Base-by-base conservation (phyloP, 92 coral and sea anemone species). In the Parazoanthus swiftii region DNA sequence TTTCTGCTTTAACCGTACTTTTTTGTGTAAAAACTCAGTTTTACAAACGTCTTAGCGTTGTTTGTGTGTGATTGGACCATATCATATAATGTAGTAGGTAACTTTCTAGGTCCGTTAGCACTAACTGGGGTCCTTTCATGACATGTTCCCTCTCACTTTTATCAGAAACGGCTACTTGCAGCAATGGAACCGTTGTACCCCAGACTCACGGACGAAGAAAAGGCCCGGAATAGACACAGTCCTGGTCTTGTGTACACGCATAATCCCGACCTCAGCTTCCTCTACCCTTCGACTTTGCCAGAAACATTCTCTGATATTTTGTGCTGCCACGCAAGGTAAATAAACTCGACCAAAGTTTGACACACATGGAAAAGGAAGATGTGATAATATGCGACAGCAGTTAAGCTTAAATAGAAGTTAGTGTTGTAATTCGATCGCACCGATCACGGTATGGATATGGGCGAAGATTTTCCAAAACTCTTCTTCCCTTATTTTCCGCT, bases 181-280 rank as follows among this genome's bases (percentile, higher is more conserved):
- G 99, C 98, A 29, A 97, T 97, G 95, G 82, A 81, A 54, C 96
- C 98, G 10, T 78, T 93, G 85, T 95, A 95, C 78, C 81, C 96
- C 48, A 88, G 95, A 39, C 88, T 97, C 33, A 91, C 94, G 10
- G 90, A 91, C 35, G 94, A 93, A 58, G 99, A 97, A 80, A 85
- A 70, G 33, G 33, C 68, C 44, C 96, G 99, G 29, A 97, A 97
- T 90, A 89, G 90, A 65, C 99, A 95, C 88, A 93, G 97, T 14
- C 94, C 99, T 43, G 94, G 90, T 85, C 87, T 79, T 0, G 88
- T 97, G 16, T 97, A 97, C 90, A 91, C 95, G 6, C 90, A 86
- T 84, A 95, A 97, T 66, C 86, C 90, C n/a, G 85, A 71, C 67
- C 89, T 92, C 23, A 86, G 91, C 38, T 84, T 89, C 75, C 66